phyloP scores from a whole-genome alignment of 2,113 vertebrate species.

The Tichodroma muraria region DNA sequence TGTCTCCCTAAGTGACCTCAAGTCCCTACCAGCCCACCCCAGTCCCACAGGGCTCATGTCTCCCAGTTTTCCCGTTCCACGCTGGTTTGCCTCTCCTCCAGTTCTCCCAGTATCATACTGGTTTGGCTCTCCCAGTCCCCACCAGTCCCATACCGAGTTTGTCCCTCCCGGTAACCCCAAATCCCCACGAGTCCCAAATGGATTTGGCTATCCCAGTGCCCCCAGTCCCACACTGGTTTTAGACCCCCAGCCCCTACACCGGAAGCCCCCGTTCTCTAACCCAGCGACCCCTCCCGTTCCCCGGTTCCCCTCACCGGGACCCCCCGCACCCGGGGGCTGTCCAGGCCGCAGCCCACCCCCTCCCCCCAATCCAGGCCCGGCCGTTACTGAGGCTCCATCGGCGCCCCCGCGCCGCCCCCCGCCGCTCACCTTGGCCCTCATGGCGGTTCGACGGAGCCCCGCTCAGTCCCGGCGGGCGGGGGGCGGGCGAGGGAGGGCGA shows the following conservation, averaged over 20 bases:
- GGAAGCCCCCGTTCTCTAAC: not conserved
- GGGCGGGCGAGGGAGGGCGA: not conserved
- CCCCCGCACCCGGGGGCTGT: rapidly evolving
- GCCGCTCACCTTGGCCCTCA: not conserved
- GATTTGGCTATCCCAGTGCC: too few relatives aligned
- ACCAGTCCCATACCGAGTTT: too few relatives aligned
- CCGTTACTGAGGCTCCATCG: not conserved
- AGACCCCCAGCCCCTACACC: not conserved
- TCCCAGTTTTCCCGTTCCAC: not conserved
- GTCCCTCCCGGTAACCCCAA: too few relatives aligned
- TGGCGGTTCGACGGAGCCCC: not conserved
- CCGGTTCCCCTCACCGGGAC: not conserved
- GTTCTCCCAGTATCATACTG: not conserved
- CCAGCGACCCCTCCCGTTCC: not conserved
- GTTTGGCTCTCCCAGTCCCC: too few relatives aligned
- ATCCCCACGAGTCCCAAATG: too few relatives aligned
- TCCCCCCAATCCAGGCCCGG: too few relatives aligned
- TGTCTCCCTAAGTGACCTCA: too few relatives aligned
- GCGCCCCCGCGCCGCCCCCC: not conserved
- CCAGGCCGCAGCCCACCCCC: not conserved
- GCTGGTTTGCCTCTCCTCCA: not conserved
- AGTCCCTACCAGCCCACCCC: too few relatives aligned
- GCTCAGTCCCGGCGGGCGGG: not conserved
- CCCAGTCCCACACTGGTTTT: not conserved
- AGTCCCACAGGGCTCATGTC: too few relatives aligned